Base-by-base conservation (phyloP, 1,140 invertebrate genomes). In the Brachionus angularis region DNA sequence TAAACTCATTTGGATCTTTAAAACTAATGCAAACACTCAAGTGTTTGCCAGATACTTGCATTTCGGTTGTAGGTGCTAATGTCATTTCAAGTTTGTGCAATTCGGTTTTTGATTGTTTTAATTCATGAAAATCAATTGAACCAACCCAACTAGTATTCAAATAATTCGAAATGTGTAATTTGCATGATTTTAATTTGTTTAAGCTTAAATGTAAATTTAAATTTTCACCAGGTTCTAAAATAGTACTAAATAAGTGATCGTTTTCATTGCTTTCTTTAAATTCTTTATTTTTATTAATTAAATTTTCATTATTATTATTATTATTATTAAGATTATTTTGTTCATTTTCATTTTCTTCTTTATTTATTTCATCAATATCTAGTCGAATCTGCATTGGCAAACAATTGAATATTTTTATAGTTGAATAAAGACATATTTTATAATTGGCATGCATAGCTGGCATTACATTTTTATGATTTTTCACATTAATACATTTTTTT, bases 381-480 rank as follows among this genome's bases (percentile, higher is more conserved):
- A 67, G 5, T 47, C 62, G 21, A n/a, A 67, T 67, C 16, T 50
- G 42, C 33, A 67, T 34, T 23, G 62, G 62, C n/a, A 67, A 46
- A 4, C 29, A 67, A 36, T 67, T 67, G 10, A 67, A 10, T 33
- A 67, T 34, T n/a, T 46, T 27, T 23, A 67, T 50, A 21, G 62
- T 7, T 18, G 62, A 33, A 27, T 47, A 67, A 25, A 67, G 29
- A n/a, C 23, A 34, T 7, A 67, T 42, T 31, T 21, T 46, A 27
- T 67, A 67, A 25, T 67, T 67, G 31, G 62, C 62, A 50, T 67
- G 62, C 62, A 67, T 67, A 10, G 62, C 42, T 23, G 62, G 62
- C 62, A 67, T 67, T 16, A 67, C 62, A 36, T 67, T 67, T 25
- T 42, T 39, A 47, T 67, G 62, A 14, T 39, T 47, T 47, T 18